Evolutionary conservation across 2,797 vertebrate genomes (phyloP), one percentile per base, ranked within the genome.

Genomic region (Lithobates pipiens): DNA sequence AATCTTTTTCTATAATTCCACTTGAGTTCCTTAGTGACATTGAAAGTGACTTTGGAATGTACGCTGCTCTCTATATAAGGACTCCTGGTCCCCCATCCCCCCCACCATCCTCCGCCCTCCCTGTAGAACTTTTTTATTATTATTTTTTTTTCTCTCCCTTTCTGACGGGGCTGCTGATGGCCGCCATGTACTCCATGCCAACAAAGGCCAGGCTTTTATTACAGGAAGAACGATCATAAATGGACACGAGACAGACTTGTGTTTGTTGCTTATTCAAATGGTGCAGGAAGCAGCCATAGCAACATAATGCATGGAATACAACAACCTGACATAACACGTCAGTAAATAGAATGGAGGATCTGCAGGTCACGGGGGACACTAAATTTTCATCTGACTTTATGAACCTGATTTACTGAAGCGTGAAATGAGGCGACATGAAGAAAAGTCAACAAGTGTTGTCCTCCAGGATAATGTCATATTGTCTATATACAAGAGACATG

Each of bases 121-220:
- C 39, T 10, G 7, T 63, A 63, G 57, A 63, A 63, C 18, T 9
- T 1, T 15, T 63, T 63, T 15, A 63, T 63, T 63, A 23, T n/a
- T 5, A n/a, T 18, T 15, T n/a, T 63, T 18, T 15, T n/a, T 63
- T 10, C 39, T 39, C 39, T 39, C 57, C 4, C 57, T 7, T 4
- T 21, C 21, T n/a, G 18, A n/a, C 21, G 21, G 23, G 8, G n/a
- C 15, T 75, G 2, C 6, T 65, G 21, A 39, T 44, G 25, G 2
- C n/a, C 39, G 44, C 65, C 23, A 69, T 29, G 23, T 8, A 10
- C 27, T 36, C 23, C 27, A 32, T 18, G 29, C n/a, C 32, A 50
- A 80, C 77, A 50, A 80, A 80, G 50, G 42, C 9, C 10, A 6
- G n/a, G 25, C 39, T 46, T 69, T 65, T 77, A 77, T 77, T 79